phyloP scores from a whole-genome alignment of 2,888 invertebrate genomes.

The Ophraella communa region DNA sequence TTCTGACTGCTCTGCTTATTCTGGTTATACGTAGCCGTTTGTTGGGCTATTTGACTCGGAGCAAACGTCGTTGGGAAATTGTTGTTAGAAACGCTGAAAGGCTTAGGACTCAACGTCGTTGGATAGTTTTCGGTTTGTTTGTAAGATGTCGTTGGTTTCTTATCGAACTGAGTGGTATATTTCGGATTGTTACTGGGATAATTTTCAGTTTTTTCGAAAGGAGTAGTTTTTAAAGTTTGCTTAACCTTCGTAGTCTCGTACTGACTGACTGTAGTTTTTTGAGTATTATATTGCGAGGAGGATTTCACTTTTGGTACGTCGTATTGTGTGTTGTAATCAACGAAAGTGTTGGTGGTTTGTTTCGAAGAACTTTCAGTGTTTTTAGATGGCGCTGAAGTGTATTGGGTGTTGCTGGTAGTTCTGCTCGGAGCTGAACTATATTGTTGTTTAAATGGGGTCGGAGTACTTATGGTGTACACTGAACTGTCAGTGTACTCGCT shows the following conservation, averaged over 20 bases:
- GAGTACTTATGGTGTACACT: slow-evolving; percentile 54
- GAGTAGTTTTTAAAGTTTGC: slow-evolving; percentile 40
- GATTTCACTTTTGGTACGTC: slow-evolving; percentile 42
- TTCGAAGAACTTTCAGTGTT: slow-evolving; percentile 53
- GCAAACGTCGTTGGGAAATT: slow-evolving; percentile 54
- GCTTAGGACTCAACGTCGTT: slow-evolving; percentile 54
- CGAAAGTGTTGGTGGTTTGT: slow-evolving; percentile 30
- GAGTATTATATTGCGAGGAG: slow-evolving; percentile 24
- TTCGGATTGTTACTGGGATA: slow-evolving; percentile 46
- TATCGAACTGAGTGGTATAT: slow-evolving; percentile 46
- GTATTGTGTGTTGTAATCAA: slow-evolving; percentile 41
- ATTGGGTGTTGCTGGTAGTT: slow-evolving; percentile 35
- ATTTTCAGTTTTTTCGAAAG: slow-evolving; percentile 42
- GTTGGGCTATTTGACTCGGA: slow-evolving; percentile 51
- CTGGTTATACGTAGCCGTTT: slow-evolving; percentile 45
- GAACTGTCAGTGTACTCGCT: slow-evolving; percentile 31
- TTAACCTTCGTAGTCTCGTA: slow-evolving; percentile 43
- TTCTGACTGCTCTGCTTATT: slow-evolving; percentile 32
- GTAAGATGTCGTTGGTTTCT: slow-evolving; percentile 47
- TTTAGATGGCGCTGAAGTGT: slow-evolving; percentile 40
- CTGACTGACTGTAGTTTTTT: slow-evolving; percentile 38
- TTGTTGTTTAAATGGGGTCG: slow-evolving; percentile 57
- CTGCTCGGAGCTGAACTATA: slow-evolving; percentile 40
- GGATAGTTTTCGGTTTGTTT: slow-evolving; percentile 49
- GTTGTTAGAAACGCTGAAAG: slow-evolving; percentile 41